Conservation (phyloP, 1,140 invertebrate species). For the Polypedilum pembai region DNA sequence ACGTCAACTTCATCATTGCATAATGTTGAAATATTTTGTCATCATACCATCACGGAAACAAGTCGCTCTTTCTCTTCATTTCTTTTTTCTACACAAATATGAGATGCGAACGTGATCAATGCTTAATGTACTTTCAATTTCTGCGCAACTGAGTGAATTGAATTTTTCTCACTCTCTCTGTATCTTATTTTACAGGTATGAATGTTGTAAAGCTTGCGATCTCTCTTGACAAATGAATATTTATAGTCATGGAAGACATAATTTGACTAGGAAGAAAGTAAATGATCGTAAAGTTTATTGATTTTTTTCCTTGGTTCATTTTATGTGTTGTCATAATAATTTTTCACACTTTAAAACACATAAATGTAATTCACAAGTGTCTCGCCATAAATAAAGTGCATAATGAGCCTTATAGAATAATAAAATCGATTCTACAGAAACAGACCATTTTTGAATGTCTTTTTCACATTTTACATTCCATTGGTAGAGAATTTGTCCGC, state of each 20-base stretch:
- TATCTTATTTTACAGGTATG: no score
- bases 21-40: not conserved
- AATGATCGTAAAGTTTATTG: not conserved
- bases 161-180: no score
- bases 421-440: not conserved
- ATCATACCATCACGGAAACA: not conserved
- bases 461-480: no score
- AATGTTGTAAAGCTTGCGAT: no score
- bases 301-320: not conserved
- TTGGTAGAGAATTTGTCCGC: not conserved
- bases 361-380: not conserved
- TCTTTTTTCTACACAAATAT: not conserved
- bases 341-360: constrained; percentile 2
- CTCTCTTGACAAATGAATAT: not conserved
- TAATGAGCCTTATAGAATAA: not conserved
- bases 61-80: not conserved
- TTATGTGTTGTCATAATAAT: constrained; percentile 5
- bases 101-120: not conserved
- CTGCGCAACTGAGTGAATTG: not conserved
- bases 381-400: not conserved
- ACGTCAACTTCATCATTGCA: not conserved
- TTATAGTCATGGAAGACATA: not conserved
- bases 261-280: not conserved
- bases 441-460: no score
- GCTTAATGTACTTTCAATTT: not conserved